Evolutionary conservation across 1,140 invertebrate genomes (phyloP).

Genomic region (Chymomyza costata): DNA sequence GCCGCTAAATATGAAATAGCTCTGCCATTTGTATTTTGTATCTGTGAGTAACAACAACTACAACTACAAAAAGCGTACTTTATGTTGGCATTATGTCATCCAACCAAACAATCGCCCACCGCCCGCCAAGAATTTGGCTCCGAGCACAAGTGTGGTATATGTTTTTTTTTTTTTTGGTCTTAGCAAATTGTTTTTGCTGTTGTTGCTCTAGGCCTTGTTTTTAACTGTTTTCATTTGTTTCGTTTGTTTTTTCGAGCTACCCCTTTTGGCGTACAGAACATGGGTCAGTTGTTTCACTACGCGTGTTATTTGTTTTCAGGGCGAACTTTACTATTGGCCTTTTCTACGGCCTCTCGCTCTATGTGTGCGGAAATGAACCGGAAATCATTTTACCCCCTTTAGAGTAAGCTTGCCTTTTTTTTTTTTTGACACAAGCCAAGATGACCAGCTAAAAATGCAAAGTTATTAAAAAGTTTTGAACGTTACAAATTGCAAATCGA

Average conservation of each 20-base stretch:
- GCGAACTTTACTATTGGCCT: slow-evolving; percentile 1
- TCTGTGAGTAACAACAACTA: slow-evolving; percentile 33
- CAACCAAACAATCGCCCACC: no score
- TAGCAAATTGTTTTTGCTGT: no score
- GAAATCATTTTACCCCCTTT: slow-evolving; percentile 56
- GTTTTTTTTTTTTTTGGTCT: no score
- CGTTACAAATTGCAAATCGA: no score
- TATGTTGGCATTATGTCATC: no score
- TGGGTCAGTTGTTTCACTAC: slow-evolving; percentile 31
- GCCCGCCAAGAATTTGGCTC: no score
- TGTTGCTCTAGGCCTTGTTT: no score
- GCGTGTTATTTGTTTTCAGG: slow-evolving; percentile 26
- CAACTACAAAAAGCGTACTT: slow-evolving; percentile 10
- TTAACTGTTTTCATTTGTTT: no score
- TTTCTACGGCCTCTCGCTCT: slow-evolving; percentile 12
- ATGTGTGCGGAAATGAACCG: slow-evolving; percentile 53
- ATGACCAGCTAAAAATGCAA: no score
- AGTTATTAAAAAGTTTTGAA: no score
- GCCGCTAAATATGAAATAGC: slow-evolving; percentile 46
- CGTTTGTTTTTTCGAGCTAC: no score
- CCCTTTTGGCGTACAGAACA: slow-evolving; percentile 13
- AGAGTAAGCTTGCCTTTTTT: slow-evolving; percentile 14
- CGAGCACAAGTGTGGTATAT: no score
- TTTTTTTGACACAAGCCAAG: neutral
- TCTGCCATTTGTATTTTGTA: slow-evolving; percentile 14